Evolutionary conservation across 2,113 vertebrate species (phyloP), one percentile per base, ranked within the genome.

Genomic region (Tiliqua scincoides): DNA sequence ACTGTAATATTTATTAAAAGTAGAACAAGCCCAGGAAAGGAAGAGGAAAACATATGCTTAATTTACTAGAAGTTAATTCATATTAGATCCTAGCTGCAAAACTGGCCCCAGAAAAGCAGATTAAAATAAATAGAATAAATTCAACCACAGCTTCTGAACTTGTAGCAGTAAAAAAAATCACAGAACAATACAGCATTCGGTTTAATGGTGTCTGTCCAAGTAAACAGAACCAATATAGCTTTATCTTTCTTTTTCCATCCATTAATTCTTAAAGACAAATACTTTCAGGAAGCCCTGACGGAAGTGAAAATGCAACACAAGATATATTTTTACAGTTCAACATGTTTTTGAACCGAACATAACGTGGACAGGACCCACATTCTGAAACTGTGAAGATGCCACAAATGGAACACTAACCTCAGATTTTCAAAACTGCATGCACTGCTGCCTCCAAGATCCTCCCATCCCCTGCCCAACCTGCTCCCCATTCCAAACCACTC

Each of bases 331-430:
- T 73, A 79, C 67, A 70, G 4, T 68, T 32, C 30, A 85, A 4
- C 25, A 91, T 62, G 88, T 3, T 89, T 83, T 48, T 89, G 70
- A 70, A 48, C 83, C 91, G 68, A 87, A 92, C 89, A 68, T 84
- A 89, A 93, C 84, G 81, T 0, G 18, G 80, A 87, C 82, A 95
- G 87, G 81, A 88, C 70, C 75, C 2, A 35, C 54, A 77, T 7
- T 20, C 10, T 57, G 54, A 57, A 57, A 15, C 10, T 8, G 4
- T 48, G 43, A 8, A 1, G 30, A 5, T 48, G 30, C 48, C 48
- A 76, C 54, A 70, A 54, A 76, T n/a, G 15, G 21, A 1, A 37
- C 59, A 5, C 20, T 10, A 18, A 57, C 11, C 17, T 8, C 43
- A 67, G 25, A n/a, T 52, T 81, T 40, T 52, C 30, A 48, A 48